phyloP scores from a whole-genome alignment of 1,140 invertebrate species.

The Megalopta genalis region DNA sequence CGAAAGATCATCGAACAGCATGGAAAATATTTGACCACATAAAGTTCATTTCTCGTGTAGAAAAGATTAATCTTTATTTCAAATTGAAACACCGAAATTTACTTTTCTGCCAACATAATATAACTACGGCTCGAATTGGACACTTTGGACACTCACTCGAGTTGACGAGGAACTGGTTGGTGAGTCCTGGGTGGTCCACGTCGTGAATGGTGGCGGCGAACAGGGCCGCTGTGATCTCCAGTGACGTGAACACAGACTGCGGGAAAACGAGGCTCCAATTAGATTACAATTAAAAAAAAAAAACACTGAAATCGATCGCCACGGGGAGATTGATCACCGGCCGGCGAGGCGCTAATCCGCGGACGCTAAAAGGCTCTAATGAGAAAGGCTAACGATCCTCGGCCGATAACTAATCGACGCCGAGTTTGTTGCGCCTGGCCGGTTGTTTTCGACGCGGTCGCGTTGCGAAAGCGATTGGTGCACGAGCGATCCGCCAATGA shows the following conservation, averaged over 20 bases:
- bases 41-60: too few relatives aligned
- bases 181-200: conserved; percentile 98
- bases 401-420: neutral
- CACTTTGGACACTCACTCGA: conserved; percentile 86
- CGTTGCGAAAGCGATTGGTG: neutral
- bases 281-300: too few relatives aligned
- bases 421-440: neutral
- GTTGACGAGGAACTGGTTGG: conserved; percentile 98
- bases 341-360: neutral
- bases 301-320: too few relatives aligned
- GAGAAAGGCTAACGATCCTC: too few relatives aligned
- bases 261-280: conserved; percentile 55
- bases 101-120: too few relatives aligned
- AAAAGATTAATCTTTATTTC: too few relatives aligned
- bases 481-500: neutral
- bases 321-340: neutral
- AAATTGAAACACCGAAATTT: too few relatives aligned
- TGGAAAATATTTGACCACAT: too few relatives aligned
- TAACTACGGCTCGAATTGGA: too few relatives aligned
- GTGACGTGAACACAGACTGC: conserved; percentile 94
- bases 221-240: conserved; percentile 97
- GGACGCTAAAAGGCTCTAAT: neutral
- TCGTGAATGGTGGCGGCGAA: conserved; percentile 99
- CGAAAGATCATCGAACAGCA: too few relatives aligned
- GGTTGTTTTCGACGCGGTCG: neutral